A percentile compares a stretch with the other conserved stretches of the same genome.
Evolutionary conservation across 2,113 vertebrate genomes (phyloP).

Genomic region (Hucho hucho): DNA sequence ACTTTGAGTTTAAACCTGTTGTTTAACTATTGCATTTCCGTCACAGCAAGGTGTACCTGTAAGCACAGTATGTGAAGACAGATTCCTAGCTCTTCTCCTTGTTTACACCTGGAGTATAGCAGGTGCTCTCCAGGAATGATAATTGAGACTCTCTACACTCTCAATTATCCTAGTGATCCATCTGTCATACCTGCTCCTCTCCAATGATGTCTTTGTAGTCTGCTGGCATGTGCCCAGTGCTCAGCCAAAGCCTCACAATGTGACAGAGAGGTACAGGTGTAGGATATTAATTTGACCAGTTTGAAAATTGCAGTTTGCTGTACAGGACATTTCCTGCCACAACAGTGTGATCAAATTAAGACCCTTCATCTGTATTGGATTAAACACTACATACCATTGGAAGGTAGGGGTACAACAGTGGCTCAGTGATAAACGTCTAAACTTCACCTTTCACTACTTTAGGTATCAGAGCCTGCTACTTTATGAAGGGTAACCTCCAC

Average conservation of each 20-base stretch:
- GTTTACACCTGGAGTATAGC: conserved; percentile 59
- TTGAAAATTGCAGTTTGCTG: too few species aligned
- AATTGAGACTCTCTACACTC: conserved; percentile 51
- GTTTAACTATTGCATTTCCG: background rate
- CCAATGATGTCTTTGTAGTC: conserved; percentile 64
- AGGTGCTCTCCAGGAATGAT: conserved; percentile 52
- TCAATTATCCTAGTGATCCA: conserved; percentile 67
- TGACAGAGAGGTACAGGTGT: conserved; percentile 42
- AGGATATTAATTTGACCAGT: conserved; percentile 31
- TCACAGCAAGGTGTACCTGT: background rate
- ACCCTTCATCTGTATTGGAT: too few species aligned
- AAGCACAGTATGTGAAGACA: conserved; percentile 33
- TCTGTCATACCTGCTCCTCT: conserved; percentile 67
- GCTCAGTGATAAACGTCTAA: too few species aligned
- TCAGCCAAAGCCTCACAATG: conserved; percentile 48
- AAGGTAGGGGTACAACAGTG: too few species aligned
- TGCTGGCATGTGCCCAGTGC: conserved; percentile 37
- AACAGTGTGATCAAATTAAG: too few species aligned
- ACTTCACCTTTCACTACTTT: too few species aligned
- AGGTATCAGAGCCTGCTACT: too few species aligned
- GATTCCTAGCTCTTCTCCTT: conserved; percentile 48
- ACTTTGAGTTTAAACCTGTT: conserved; percentile 2
- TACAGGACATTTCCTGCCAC: too few species aligned
- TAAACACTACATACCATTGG: too few species aligned
- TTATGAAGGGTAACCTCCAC: too few species aligned